These are phyloP conservation scores for Urocolius indicus DNA, from an alignment of 2,113 vertebrate genomes.

Conservation along the genomic window DNA sequence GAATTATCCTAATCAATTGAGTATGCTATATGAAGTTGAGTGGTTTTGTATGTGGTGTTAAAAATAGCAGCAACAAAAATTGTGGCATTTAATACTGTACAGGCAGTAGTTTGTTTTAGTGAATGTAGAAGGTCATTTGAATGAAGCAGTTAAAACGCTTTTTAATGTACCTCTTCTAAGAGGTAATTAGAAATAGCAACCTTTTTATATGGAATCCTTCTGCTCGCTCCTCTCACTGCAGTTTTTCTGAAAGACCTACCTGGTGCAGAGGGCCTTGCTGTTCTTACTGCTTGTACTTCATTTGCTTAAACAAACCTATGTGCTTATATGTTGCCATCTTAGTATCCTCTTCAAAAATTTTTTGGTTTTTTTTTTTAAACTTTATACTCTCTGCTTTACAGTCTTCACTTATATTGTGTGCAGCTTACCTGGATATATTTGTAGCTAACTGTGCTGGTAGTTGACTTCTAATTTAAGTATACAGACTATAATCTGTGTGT, in stretches of 20 bases:
- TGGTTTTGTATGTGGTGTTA: not conserved
- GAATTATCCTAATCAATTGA: not conserved
- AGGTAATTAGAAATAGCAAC: too few species aligned
- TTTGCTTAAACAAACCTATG: not conserved
- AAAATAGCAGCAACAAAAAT: too few species aligned
- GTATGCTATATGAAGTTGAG: not conserved
- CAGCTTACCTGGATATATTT: not conserved
- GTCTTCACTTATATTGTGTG: not conserved
- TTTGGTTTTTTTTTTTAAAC: not conserved
- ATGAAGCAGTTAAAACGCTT: too few species aligned
- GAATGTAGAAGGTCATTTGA: too few species aligned
- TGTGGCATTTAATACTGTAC: too few species aligned
- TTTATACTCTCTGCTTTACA: not conserved
- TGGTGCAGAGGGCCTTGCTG: not conserved
- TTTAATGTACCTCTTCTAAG: too few species aligned
- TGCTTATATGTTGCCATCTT: not conserved
- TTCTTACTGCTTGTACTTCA: not conserved
- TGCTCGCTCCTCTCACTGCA: too few species aligned
- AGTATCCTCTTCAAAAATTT: not conserved
- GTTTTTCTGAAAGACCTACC: not conserved
- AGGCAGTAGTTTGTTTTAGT: too few species aligned
- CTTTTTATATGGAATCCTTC: too few species aligned
- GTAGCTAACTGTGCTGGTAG: not conserved
- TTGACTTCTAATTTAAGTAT: not conserved
- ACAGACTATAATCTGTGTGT: not conserved